These are phyloP conservation scores for chimpanzee (Pan troglodytes) DNA, from an alignment of 2,113 vertebrate species.

Conservation along the genomic window DNA sequence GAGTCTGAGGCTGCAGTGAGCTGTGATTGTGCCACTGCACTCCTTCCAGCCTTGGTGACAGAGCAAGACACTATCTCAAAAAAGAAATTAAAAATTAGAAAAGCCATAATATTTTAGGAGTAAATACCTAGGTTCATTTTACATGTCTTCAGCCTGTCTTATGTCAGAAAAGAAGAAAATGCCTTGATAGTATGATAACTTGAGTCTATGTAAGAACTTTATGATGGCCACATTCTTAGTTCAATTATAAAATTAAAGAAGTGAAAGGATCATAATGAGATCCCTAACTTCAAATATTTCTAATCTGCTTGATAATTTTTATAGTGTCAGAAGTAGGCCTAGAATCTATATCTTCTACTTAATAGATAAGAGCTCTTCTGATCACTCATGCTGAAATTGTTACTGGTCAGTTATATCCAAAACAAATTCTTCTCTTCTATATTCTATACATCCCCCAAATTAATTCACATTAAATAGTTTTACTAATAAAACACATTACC, in stretches of 20 bases:
- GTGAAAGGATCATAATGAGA: neutral
- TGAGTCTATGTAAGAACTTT: neutral
- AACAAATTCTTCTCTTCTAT: neutral
- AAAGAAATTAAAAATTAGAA: too few species aligned
- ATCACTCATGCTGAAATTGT: neutral
- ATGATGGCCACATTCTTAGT: neutral
- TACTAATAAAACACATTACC: neutral
- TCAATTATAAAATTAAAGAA: neutral
- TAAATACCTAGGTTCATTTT: neutral
- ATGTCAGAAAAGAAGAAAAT: neutral
- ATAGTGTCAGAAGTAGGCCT: neutral
- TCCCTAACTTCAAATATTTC: neutral
- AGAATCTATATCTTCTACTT: neutral
- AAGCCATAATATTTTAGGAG: neutral
- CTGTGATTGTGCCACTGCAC: too few species aligned
- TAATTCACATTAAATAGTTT: neutral
- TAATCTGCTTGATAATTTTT: neutral
- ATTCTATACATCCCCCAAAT: neutral
- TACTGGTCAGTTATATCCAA: neutral
- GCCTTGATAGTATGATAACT: neutral
- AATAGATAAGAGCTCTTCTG: neutral
- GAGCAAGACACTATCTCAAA: too few species aligned
- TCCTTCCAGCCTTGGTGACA: too few species aligned
- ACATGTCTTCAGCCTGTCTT: neutral
- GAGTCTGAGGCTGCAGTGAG: too few species aligned